Conservation (phyloP, 2,113 vertebrate genomes). For the Neolamprologus tretocephalus region DNA sequence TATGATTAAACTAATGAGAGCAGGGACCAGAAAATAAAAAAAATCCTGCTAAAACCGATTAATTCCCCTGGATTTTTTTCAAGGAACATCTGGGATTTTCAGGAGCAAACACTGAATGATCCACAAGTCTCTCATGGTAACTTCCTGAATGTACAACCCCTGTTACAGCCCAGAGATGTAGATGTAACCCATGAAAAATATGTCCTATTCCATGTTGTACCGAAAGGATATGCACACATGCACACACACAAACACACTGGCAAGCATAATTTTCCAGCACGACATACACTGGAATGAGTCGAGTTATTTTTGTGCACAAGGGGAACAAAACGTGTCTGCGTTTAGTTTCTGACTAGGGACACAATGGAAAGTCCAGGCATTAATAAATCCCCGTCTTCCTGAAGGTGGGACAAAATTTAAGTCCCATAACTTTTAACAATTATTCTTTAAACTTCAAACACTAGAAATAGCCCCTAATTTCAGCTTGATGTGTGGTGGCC, state of each 20-base stretch:
- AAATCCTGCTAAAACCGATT: rapidly evolving
- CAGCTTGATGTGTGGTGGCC: neutral
- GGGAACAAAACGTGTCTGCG: neutral
- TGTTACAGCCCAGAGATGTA: neutral
- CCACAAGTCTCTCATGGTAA: neutral
- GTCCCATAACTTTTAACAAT: neutral
- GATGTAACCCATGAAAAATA: neutral
- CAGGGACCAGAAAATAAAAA: neutral
- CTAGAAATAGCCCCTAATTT: neutral
- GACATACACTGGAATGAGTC: neutral
- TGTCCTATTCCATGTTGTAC: neutral
- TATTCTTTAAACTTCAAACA: neutral
- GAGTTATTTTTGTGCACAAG: constrained; percentile 16
- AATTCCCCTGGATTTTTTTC: rapidly evolving
- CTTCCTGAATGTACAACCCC: neutral
- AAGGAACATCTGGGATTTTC: neutral
- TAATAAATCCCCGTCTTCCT: neutral
- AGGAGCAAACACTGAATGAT: neutral
- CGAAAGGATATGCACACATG: neutral
- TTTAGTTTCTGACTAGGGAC: neutral
- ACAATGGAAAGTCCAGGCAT: neutral
- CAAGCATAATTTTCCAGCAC: neutral
- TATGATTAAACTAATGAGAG: neutral
- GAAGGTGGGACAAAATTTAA: neutral
- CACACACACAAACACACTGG: neutral